Conservation (phyloP, 35 echinoderm and acorn worm species). For the Heliocidaris tuberculata region DNA sequence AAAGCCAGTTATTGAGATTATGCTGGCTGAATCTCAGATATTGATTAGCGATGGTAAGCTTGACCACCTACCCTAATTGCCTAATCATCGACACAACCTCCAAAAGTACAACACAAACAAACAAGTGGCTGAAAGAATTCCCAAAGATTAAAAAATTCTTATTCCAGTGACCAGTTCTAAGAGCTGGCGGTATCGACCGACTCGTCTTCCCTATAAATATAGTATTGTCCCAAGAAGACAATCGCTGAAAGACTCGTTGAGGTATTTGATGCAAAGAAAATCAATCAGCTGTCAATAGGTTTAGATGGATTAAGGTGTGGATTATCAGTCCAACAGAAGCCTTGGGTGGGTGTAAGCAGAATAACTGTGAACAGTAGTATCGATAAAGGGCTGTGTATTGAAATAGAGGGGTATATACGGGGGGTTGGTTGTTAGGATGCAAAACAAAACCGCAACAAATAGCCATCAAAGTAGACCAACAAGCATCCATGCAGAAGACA, state of each 20-base stretch:
- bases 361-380: background rate
- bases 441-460: background rate
- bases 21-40: background rate
- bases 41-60: background rate
- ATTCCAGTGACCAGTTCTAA: background rate
- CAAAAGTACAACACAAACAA: background rate
- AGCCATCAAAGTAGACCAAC: background rate
- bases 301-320: background rate
- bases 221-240: background rate
- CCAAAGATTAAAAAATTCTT: background rate
- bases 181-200: background rate
- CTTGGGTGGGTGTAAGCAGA: background rate
- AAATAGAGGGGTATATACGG: background rate
- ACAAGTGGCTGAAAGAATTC: background rate
- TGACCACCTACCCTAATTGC: background rate
- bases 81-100: background rate
- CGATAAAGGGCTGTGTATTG: background rate
- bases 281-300: too few relatives aligned
- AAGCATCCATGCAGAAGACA: background rate
- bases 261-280: background rate
- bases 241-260: background rate
- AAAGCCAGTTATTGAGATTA: background rate
- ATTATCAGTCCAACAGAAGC: background rate
- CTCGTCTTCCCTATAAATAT: background rate
- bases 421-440: slow-evolving; percentile 7